Evolutionary conservation across 2,888 invertebrate genomes (phyloP).

Genomic region (Hirtodrosophila duncani): DNA sequence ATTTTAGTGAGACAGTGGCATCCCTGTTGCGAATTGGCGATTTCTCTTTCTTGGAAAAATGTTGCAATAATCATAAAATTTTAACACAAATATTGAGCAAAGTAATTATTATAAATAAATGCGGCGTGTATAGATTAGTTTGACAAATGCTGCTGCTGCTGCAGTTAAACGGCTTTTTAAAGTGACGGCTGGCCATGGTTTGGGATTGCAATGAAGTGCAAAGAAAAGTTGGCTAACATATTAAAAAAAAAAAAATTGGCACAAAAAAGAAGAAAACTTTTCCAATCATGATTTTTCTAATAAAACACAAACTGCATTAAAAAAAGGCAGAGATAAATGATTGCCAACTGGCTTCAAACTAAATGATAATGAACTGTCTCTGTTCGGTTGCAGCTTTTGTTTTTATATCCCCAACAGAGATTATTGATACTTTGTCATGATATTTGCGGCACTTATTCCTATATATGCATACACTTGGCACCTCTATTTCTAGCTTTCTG

Average conservation of each 20-base stretch:
- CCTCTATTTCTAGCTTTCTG: not conserved
- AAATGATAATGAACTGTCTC: too few species aligned
- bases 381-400: too few species aligned
- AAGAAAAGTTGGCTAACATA: not conserved
- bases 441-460: not conserved
- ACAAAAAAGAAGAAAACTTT: too few species aligned
- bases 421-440: too few species aligned
- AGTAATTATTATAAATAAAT: slow-evolving; percentile 61
- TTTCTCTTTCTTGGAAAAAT: slow-evolving; percentile 70
- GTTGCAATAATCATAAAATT: slow-evolving; percentile 66
- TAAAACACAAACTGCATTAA: too few species aligned
- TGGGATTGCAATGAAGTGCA: not conserved
- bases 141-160: slow-evolving; percentile 33
- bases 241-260: too few species aligned
- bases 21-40: slow-evolving; percentile 46
- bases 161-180: not conserved
- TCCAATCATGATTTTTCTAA: too few species aligned
- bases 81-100: slow-evolving; percentile 65
- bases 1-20: slow-evolving; percentile 47
- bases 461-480: not conserved
- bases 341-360: too few species aligned
- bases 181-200: too few species aligned
- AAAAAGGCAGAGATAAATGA: too few species aligned
- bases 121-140: too few species aligned
- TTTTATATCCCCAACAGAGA: too few species aligned